Evolutionary conservation across 2,113 vertebrate species (phyloP), one percentile per base, ranked within the genome.

Genomic region (Crotalus viridis): DNA sequence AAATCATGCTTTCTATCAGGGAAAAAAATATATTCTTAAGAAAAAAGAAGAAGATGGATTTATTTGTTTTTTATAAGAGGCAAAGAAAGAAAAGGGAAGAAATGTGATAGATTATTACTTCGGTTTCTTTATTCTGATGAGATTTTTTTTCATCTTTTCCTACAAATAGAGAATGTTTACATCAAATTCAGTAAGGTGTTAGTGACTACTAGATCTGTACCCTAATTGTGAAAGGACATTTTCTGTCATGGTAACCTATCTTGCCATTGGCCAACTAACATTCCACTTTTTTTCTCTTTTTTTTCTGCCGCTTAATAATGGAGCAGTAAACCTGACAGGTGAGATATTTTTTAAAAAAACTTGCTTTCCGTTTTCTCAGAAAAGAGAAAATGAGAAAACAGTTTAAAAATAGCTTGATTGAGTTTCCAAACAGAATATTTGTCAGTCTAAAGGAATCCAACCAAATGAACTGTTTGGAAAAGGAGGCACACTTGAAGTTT

Each of bases 291-390:
- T 98, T 97, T 21, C 98, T 95, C 95, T 95, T 39, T 81, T 81
- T 96, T 97, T 96, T 95, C 97, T 98, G 97, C 97, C 98, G 98
- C 98, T 97, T 96, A 98, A 98, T 98, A 98, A 98, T 98, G 99
- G 99, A 99, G 98, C 98, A 99, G 99, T 98, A 99, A 99, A 98
- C 99, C 99, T 95, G 99, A 99, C 99, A 99, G 99, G 99, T 99
- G 98, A 99, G 99, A 97, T 97, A 69, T 43, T 0, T 43, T 81
- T 69, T 39, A 95, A 95, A 88, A 96, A 81, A 33, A 95, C 94
- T 96, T 85, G 57, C 13, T 85, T 46, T 96, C 93, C 0, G 0
- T 94, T 93, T 92, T 92, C 93, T 87, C 51, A 59, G 90, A 85
- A 94, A 94, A 94, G 13, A n/a, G 57, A n/a, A 52, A 91, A 90